Base-by-base conservation (phyloP, 37 sponge, comb jelly and placozoan genomes). In the Agelas oroides region DNA sequence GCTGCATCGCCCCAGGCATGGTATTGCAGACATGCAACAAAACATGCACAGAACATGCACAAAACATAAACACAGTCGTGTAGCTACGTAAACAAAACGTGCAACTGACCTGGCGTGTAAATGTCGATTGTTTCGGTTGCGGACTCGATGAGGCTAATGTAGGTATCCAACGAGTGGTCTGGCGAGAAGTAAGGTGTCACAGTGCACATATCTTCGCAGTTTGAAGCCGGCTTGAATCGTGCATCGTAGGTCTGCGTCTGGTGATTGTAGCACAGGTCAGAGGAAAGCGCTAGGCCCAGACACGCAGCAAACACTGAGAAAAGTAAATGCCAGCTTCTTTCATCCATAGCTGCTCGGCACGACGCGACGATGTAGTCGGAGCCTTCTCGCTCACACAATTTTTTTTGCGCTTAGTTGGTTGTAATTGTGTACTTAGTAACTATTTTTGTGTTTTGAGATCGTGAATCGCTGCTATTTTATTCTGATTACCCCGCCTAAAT, bases 121-220 rank as follows among this genome's bases (percentile, higher is more conserved):
- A 95, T 38, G 30, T 95, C 96, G n/a, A 95, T 85, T 34, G 61
- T 52, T 33, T 81, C 73, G 53, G 75, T 38, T 28, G 96, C 96
- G 19, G 74, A 78, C 36, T 89, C 58, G 61, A 95, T 95, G 34
- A 95, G 83, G 18, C 62, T 52, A 23, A 95, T 55, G 75, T 95
- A 95, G 36, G 86, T 80, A 0, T 89, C 68, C 11, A 95, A 63
- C 12, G 93, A 92, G 71, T 76, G 77, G 82, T 95, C 96, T 14
- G 96, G 96, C 20, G 96, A 95, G 86, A 95, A 95, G 90, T 83
- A 95, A 0, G 96, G 96, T 0, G 95, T 91, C n/a, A 76, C 92
- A 2, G 90, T 86, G 84, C 86, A 86, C 53, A 25, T 25, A 35
- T 57, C 21, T 2, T 28, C 41, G 77, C 96, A 95, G 11, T 54